phyloP scores from a whole-genome alignment of 30 jellyfish, hydroid and myxozoan genomes.

The Turritopsis dohrnii region DNA sequence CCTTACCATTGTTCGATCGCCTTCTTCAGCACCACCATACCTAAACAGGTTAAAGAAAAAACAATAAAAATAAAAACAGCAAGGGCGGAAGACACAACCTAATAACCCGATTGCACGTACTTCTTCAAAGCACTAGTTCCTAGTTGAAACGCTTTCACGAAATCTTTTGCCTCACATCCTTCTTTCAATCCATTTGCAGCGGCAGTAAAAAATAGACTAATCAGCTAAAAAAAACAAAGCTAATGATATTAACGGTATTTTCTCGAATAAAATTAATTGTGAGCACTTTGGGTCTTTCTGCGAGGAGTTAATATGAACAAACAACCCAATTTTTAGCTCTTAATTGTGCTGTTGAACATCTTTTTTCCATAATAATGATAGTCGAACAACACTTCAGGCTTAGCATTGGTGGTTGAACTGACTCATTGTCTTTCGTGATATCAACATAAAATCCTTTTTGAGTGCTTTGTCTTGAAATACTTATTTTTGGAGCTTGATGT shows the following conservation, averaged over 20 bases:
- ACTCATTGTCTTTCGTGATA: no score
- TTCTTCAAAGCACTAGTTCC: slow-evolving; percentile 36
- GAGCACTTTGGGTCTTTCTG: neutral
- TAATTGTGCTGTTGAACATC: no score
- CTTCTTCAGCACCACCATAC: slow-evolving; percentile 98
- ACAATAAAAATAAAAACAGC: neutral
- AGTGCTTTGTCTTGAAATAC: no score
- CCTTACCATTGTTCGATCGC: slow-evolving; percentile 82
- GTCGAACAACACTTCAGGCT: no score
- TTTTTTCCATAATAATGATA: no score
- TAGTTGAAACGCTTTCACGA: slow-evolving; percentile 29
- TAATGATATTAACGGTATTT: neutral
- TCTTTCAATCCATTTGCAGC: slow-evolving; percentile 26
- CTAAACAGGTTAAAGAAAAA: neutral
- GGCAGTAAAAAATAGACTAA: slow-evolving; percentile 47
- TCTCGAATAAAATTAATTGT: neutral
- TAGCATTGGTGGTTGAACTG: no score
- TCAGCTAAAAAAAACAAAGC: slow-evolving; percentile 20
- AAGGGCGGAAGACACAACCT: slow-evolving; percentile 35
- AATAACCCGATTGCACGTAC: slow-evolving; percentile 40
- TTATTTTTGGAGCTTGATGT: no score
- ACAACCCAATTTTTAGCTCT: no score
- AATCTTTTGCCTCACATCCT: neutral
- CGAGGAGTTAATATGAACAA: no score
- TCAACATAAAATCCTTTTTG: no score